Conservation (phyloP, 35 echinoderm and acorn worm genomes). For the Anneissia japonica region DNA sequence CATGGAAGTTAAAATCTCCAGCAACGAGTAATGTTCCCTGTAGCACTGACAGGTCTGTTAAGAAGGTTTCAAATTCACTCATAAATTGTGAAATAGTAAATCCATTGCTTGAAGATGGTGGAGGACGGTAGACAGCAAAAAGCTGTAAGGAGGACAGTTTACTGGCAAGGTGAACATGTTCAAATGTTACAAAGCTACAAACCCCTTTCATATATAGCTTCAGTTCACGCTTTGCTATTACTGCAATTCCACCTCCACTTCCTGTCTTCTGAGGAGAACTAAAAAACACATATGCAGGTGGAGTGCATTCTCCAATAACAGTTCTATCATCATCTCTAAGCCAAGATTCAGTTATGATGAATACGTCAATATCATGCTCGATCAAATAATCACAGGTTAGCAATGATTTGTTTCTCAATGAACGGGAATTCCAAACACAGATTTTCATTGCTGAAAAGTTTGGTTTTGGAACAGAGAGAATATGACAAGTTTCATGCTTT, state of each 20-base stretch:
- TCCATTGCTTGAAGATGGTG: conserved; percentile 14
- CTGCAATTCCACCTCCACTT: conserved; percentile 11
- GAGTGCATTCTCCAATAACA: conserved; percentile 15
- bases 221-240: conserved; percentile 8
- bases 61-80: conserved; percentile 29
- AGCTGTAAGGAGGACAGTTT: background rate
- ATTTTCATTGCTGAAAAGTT: no score
- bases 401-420: no score
- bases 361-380: background rate
- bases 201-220: background rate
- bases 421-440: no score
- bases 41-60: conserved; percentile 7
- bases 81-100: conserved; percentile 12
- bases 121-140: conserved; percentile 23
- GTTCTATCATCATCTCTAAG: conserved; percentile 12
- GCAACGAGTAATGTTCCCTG: background rate
- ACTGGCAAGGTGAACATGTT: background rate
- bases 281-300: conserved; percentile 16
- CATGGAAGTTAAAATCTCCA: conserved; percentile 39
- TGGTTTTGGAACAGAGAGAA: no score
- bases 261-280: background rate
- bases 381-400: no score
- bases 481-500: no score
- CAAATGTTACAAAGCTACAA: conserved; percentile 10
- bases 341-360: conserved; percentile 8